Conservation (phyloP, 2,113 vertebrate genomes). For the human (Homo sapiens) region GRCh38 chr22:42321001-42321500, state of each 20-base stretch:
- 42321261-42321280: neutral
- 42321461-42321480: neutral
- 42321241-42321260: neutral
- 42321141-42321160: neutral
- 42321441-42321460: neutral
- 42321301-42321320: too few relatives aligned
- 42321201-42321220: neutral
- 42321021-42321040: slow-evolving; percentile 75
- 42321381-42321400: fast-evolving
- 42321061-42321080: slow-evolving; percentile 78
- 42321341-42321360: neutral
- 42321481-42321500: neutral
- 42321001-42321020: slow-evolving; percentile 78
- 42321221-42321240: neutral
- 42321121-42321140: slow-evolving; percentile 51
- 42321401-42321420: neutral
- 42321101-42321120: slow-evolving; percentile 63
- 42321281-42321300: neutral
- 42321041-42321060: slow-evolving; percentile 73
- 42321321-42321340: neutral
- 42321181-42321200: neutral
- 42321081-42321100: slow-evolving; percentile 71
- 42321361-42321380: neutral
- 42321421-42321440: fast-evolving
- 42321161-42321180: neutral